Base-by-base conservation (phyloP, 2,797 vertebrate genomes). In the Anguilla marmorata region DNA sequence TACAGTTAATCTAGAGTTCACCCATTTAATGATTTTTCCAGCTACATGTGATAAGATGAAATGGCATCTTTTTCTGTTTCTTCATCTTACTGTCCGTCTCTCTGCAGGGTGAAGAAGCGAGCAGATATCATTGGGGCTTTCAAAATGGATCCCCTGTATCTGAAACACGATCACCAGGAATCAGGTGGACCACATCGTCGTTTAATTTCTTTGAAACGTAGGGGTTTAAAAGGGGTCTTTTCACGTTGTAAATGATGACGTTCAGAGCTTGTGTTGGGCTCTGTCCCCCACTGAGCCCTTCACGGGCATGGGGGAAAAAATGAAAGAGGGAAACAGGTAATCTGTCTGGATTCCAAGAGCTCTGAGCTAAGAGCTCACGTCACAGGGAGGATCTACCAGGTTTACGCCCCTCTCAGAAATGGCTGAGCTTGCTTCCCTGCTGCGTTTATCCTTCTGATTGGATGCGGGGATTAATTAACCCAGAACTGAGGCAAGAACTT, bases 101-200 rank as follows among this genome's bases (percentile, higher is more conserved):
- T 90, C 69, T 90, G 87, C 93, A 99, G 98, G 98, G 98, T 99
- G 92, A 99, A 97, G 92, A 97, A 94, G 82, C 97, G 97, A 93
- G 27, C 93, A 1, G 97, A 98, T 91, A 91, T 99, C 87, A 98
- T 95, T 0, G 95, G 96, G 88, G 97, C 98, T 89, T 99, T 99
- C 93, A 99, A 98, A 90, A 89, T 99, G 90, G 98, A 99, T n/a
- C 97, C 98, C 0, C 90, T 98, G 69, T 99, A 99, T 90, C 95
- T 99, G 88, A 97, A 97, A 92, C 97, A 99, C 72, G 96, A 96
- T 88, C 97, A 99, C 89, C 96, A 99, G 91, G 97, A 99, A 83
- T 99, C 98, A 91, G 99, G 99, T 99, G 92, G 21, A 72, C 27
- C 56, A 80, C 19, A 56, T 85, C 45, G 3, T 66, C 54, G 14